Conservation (phyloP, 2,113 vertebrate species). For the Mobula birostris region DNA sequence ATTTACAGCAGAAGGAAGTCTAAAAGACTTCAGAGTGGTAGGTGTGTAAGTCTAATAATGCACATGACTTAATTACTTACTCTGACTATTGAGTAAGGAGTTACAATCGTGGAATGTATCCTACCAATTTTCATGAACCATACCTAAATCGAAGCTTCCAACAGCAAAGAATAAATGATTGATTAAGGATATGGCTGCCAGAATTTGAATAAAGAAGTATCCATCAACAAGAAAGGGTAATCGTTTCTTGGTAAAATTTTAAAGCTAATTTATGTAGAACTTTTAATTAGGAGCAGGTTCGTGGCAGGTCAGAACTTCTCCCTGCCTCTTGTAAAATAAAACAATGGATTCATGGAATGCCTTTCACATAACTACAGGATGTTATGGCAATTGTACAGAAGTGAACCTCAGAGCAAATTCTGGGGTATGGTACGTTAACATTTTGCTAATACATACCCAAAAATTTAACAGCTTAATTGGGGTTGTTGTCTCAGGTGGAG, state of each 20-base stretch:
- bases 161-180: background rate
- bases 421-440: background rate
- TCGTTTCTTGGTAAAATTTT: background rate
- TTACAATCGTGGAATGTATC: background rate
- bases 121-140: background rate
- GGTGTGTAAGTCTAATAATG: no score
- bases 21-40: no score
- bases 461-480: background rate
- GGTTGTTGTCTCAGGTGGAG: background rate
- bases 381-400: background rate
- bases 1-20: no score
- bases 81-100: no score
- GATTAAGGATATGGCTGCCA: background rate
- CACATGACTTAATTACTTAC: no score
- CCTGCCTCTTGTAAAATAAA: background rate
- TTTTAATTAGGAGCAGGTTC: background rate
- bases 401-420: background rate
- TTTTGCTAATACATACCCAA: background rate
- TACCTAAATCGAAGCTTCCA: background rate
- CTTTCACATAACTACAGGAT: background rate
- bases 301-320: background rate
- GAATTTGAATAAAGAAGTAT: background rate
- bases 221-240: background rate
- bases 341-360: background rate
- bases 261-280: background rate